Evolutionary conservation across 2,113 vertebrate genomes (phyloP), one percentile per base, ranked within the genome.

Genomic region (Epinephelus lanceolatus): DNA sequence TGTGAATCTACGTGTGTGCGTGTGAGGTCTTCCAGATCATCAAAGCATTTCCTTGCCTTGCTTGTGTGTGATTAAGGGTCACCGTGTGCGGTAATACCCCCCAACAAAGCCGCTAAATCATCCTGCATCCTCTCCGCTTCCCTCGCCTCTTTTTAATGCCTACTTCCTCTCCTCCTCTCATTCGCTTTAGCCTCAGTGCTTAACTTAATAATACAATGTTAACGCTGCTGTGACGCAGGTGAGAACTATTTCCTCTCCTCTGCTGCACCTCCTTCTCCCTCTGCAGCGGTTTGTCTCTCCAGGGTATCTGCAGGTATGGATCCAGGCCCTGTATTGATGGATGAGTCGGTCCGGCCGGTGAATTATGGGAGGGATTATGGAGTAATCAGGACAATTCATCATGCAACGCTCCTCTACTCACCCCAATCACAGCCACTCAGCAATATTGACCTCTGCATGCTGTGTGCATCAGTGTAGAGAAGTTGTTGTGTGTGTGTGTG

Each of bases 301-400:
- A 5, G 68, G 70, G 55, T 69, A 55, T 86, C 59, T 79, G 71
- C 81, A 88, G 78, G 81, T 89, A 90, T 92, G 71, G 90, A 91
- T 91, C 76, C 82, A 66, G 65, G 71, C 67, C 19, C 5, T 1
- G 13, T 80, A 81, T 83, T 93, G 92, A 92, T 90, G 80, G 88
- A 92, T 89, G 91, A 86, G 85, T 76, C 49, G 2, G 66, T 56
- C 73, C 4, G 55, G 65, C 63, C 30, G 10, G 66, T 88, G 91
- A 93, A 91, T 93, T 89, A 92, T 91, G 78, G 71, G 78, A 66
- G 52, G 72, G 81, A 92, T 93, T 92, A 93, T 89, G 81, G 80
- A 76, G 89, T 87, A 92, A 91, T 93, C 91, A 85, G 85, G 84
- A 86, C 81, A 80, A 94, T 94, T 90, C 70, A 91, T 93, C 91